These are phyloP conservation scores for Megaceryle maxima DNA, from an alignment of 2,113 vertebrate genomes.

Conservation along the genomic window DNA sequence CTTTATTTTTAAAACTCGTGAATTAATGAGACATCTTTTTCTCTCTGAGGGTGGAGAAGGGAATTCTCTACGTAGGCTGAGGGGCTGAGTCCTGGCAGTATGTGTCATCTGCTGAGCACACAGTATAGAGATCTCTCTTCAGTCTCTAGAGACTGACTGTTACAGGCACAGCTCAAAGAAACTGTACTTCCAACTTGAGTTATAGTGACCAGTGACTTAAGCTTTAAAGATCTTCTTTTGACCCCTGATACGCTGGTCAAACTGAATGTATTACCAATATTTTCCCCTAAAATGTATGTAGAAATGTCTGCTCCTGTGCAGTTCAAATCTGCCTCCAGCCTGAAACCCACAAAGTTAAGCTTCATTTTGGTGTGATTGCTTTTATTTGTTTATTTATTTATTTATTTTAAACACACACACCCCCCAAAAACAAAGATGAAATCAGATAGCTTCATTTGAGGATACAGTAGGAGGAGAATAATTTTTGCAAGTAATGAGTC, in stretches of 20 bases:
- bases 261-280: not conserved
- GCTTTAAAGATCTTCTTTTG: not conserved
- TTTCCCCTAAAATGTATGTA: not conserved
- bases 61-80: not conserved
- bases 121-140: not conserved
- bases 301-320: not conserved
- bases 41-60: not conserved
- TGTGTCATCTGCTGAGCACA: not conserved
- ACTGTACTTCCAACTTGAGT: not conserved
- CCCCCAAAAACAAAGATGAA: not conserved
- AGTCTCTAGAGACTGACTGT: not conserved
- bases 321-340: not conserved
- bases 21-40: not conserved
- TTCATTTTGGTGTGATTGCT: not conserved
- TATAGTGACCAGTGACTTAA: not conserved
- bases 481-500: not conserved
- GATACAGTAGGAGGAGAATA: not conserved
- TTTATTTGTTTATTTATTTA: not conserved
- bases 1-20: conserved; percentile 13
- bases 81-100: not conserved
- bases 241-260: not conserved
- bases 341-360: not conserved
- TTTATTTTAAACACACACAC: too few relatives aligned
- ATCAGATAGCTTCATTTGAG: not conserved
- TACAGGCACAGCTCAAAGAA: not conserved